Percentiles rank a stretch among this genome's conserved stretches.
phyloP scores from a whole-genome alignment of 1,140 invertebrate species.

The Bombus waltoni region DNA sequence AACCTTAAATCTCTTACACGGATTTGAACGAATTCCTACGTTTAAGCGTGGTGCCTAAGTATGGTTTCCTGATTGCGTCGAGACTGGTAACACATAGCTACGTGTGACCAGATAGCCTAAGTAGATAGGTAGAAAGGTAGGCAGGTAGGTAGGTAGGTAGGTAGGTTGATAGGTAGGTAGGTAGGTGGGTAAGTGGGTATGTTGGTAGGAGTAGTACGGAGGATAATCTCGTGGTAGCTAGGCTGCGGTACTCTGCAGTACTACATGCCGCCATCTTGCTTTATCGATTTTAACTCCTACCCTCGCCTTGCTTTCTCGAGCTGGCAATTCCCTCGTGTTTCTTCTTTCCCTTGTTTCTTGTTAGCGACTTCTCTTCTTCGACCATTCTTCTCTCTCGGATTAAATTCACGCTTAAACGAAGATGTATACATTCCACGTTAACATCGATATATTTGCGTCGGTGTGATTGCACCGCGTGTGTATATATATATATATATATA shows the following conservation, averaged over 20 bases:
- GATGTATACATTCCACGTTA: not conserved
- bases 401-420: not conserved
- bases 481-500: no score
- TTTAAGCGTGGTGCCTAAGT: not conserved
- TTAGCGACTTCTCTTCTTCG: not conserved
- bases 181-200: slow-evolving; percentile 32
- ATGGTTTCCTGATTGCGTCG: slow-evolving; percentile 38
- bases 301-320: slow-evolving; percentile 13
- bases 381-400: not conserved
- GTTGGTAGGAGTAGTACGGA: slow-evolving; percentile 54
- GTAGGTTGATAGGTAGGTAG: slow-evolving; percentile 33
- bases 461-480: not conserved
- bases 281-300: slow-evolving; percentile 70
- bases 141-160: slow-evolving; percentile 2
- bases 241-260: slow-evolving; percentile 77
- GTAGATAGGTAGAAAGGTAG: slow-evolving; percentile 31
- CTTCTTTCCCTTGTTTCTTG: not conserved
- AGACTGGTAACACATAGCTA: slow-evolving; percentile 3
- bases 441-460: not conserved
- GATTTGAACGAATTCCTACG: no score
- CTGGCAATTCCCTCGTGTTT: slow-evolving; percentile 3
- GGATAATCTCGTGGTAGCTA: slow-evolving; percentile 72
- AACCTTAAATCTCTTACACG: no score
- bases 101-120: not conserved
- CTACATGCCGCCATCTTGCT: slow-evolving; percentile 74